Evolutionary conservation across 2,888 invertebrate genomes (phyloP).

Genomic region (Apodemia duryi): DNA sequence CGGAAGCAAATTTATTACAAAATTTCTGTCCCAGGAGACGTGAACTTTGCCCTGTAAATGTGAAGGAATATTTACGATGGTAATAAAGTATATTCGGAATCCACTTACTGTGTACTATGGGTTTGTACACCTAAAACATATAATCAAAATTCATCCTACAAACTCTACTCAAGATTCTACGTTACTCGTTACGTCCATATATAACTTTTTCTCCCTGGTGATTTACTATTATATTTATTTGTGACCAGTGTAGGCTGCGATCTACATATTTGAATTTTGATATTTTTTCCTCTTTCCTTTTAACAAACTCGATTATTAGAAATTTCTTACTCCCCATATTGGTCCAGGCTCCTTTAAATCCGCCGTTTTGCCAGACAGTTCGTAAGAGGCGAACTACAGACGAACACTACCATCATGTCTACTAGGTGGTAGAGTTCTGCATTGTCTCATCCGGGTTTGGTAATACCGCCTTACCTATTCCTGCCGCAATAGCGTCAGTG

Average conservation of each 20-base stretch:
- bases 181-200: not conserved
- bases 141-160: not conserved
- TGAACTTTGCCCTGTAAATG: slow-evolving; percentile 1
- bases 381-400: too few relatives aligned
- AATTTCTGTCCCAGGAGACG: not conserved
- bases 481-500: too few relatives aligned
- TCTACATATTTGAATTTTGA: not conserved
- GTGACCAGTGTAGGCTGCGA: not conserved
- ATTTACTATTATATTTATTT: slow-evolving; percentile 1
- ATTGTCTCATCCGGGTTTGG: too few relatives aligned
- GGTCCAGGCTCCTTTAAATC: too few relatives aligned
- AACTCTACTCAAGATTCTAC: not conserved
- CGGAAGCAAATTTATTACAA: not conserved
- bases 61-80: slow-evolving; percentile 5
- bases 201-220: not conserved
- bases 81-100: slow-evolving; percentile 6
- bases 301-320: not conserved
- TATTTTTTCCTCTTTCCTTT: not conserved
- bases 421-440: too few relatives aligned
- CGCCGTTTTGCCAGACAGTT: too few relatives aligned
- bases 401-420: too few relatives aligned
- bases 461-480: not conserved
- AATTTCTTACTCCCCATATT: too few relatives aligned
- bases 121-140: not conserved
- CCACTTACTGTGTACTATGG: not conserved